A percentile compares a stretch with the other conserved stretches of the same genome.
These are phyloP conservation scores for Rhabdornis inornatus DNA, from an alignment of 2,113 vertebrate species.

Conservation along the genomic window DNA sequence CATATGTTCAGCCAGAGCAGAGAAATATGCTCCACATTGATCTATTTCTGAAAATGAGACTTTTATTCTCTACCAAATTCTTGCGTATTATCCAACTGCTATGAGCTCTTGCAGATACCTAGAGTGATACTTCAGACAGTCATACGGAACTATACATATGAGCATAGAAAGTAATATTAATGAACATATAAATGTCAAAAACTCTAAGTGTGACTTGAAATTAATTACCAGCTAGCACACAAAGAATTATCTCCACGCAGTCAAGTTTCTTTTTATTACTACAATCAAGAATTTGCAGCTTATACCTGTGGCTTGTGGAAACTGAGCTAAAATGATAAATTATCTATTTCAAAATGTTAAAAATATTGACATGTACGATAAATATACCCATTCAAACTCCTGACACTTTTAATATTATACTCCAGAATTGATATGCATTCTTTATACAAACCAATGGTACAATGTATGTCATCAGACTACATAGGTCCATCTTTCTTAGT, in stretches of 20 bases:
- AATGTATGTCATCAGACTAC: not conserved
- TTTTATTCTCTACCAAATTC: not conserved
- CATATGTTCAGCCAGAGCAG: not conserved
- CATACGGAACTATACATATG: not conserved
- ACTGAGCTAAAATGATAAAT: not conserved
- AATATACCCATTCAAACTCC: not conserved
- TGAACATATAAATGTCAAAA: not conserved
- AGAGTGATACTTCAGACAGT: not conserved
- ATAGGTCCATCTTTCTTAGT: not conserved
- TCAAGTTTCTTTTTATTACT: not conserved
- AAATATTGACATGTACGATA: not conserved
- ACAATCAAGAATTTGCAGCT: not conserved
- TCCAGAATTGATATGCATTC: not conserved
- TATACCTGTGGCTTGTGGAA: not conserved
- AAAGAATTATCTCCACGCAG: not conserved
- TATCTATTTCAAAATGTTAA: not conserved
- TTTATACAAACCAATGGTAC: not conserved
- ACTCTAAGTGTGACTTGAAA: not conserved
- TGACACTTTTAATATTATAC: not conserved
- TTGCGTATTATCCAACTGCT: not conserved
- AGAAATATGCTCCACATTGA: not conserved
- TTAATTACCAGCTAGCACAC: not conserved
- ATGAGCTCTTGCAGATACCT: not conserved
- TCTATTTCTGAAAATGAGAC: not conserved
- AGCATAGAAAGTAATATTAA: not conserved